Conservation (phyloP, 2,888 invertebrate species). For the Phortica magna region DNA sequence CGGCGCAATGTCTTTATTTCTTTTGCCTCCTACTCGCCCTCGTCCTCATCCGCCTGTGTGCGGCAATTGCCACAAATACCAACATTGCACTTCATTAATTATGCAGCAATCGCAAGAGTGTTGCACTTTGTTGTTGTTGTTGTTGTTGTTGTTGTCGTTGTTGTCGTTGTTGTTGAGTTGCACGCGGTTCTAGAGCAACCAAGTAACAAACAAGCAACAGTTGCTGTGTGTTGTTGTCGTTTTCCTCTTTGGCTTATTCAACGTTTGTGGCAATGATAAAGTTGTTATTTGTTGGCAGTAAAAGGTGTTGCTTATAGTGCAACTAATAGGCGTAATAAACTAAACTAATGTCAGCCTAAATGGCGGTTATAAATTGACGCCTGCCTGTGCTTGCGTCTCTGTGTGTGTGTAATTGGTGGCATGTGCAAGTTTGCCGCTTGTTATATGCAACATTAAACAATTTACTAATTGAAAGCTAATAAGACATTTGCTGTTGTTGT, state of each 20-base stretch:
- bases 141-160: conserved; percentile 45
- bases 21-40: neutral
- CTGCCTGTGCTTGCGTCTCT: neutral
- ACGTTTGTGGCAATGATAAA: conserved; percentile 71
- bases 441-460: neutral
- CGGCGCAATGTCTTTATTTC: conserved; percentile 65
- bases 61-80: conserved; percentile 45
- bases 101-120: conserved; percentile 54
- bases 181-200: no score
- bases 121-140: neutral
- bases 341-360: conserved; percentile 54
- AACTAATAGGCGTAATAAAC: conserved; percentile 70
- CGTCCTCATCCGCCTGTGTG: neutral
- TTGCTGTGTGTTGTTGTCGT: conserved; percentile 44
- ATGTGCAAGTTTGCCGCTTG: neutral
- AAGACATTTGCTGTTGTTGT: neutral
- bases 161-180: conserved; percentile 23
- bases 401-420: neutral
- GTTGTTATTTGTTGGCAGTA: conserved; percentile 72
- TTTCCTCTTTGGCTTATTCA: conserved; percentile 37
- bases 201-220: neutral
- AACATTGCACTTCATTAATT: conserved; percentile 67
- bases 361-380: conserved; percentile 10
- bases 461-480: conserved; percentile 12
- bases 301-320: conserved; percentile 73